These are phyloP conservation scores for Zaprionus africanus DNA, from an alignment of 1,140 invertebrate species.

Conservation along the genomic window DNA sequence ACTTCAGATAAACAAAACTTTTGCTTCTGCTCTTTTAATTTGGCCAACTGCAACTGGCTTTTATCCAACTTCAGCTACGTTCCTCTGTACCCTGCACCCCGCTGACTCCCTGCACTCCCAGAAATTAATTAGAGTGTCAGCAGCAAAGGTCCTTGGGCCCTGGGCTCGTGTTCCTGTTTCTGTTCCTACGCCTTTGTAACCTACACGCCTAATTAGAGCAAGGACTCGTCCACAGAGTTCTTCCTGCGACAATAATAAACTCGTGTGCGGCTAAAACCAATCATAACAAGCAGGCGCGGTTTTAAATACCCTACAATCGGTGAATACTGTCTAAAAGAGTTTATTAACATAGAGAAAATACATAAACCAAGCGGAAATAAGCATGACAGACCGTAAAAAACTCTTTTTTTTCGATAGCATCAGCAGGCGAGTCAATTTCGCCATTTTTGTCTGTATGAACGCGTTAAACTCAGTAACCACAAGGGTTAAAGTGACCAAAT, in stretches of 20 bases:
- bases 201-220: conserved; percentile 63
- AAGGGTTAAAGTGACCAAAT: neutral
- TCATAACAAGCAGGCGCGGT: conserved; percentile 57
- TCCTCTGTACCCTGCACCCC: no score
- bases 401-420: neutral
- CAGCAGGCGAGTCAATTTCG: neutral
- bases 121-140: conserved; percentile 74
- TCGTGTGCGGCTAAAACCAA: conserved; percentile 60
- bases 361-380: neutral
- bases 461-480: neutral
- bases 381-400: neutral
- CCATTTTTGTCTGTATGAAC: neutral
- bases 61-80: conserved; percentile 17
- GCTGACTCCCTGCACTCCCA: no score
- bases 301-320: conserved; percentile 15
- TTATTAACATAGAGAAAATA: neutral
- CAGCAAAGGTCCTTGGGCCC: conserved; percentile 28
- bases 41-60: conserved; percentile 60
- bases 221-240: conserved; percentile 45
- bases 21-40: conserved; percentile 64
- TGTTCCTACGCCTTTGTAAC: conserved; percentile 20
- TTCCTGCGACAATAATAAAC: conserved; percentile 46
- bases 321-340: neutral
- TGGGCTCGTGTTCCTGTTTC: conserved; percentile 23
- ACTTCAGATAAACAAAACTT: conserved; percentile 54